Evolutionary conservation across 2,888 invertebrate genomes (phyloP), one percentile per base, ranked within the genome.

Genomic region (Lithodes maja): DNA sequence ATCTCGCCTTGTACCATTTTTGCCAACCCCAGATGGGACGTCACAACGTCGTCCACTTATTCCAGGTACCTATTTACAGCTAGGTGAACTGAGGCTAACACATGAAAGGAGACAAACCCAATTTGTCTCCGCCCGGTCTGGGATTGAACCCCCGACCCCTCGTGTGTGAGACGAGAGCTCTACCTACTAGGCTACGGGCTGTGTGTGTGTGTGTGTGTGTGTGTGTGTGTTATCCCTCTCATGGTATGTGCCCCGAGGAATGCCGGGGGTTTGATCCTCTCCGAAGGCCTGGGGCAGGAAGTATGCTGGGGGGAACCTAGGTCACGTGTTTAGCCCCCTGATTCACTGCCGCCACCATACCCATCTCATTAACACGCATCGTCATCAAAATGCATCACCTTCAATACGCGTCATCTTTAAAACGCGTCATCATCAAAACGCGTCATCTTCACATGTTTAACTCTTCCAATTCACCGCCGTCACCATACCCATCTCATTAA

Each of bases 301-400:
- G 85, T 85, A 85, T 85, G 85, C 85, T 69, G 85, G 85, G 79
- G 79, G 85, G 69, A 53, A 55, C 79, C 84, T 52, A 17, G 52
- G 53, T 71, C 79, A 68, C 17, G 69, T 52, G 69, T 33, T 9
- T 75, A 5, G 1, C 54, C 71, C n/a, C 50, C 15, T 49, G 53
- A 49, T 2, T 61, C 68, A 68, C 68, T 50, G 68, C 68, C 50
- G 33, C 68, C 68, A 49, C 49, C 50, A 68, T 68, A 17, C 52
- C 74, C 75, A 33, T 2, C 55, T 33, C 0, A 7, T 52, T 9
- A 9, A 3, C 17, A 49, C 17, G 12, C 61, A 33, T 15, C 12
- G 2, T 50, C 69, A 49, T n/a, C 68, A 50, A 49, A 1, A 49
- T 71, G 15, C 69, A 75, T 53, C 54, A 7, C 55, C 75, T 54